phyloP scores from a whole-genome alignment of 92 coral and sea anemone genomes.

The Palythoa heliodiscus region DNA sequence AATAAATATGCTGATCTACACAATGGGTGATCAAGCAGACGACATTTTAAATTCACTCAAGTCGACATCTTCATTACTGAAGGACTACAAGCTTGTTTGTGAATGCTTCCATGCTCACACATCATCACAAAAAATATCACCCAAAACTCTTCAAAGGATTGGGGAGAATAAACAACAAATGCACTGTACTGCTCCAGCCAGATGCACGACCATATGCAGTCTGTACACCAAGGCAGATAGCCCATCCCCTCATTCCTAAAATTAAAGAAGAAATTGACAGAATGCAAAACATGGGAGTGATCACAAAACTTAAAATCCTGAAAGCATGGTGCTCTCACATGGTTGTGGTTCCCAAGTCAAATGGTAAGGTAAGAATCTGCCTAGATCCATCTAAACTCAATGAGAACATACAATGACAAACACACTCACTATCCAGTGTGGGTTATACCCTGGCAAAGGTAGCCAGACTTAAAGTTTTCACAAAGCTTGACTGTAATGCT shows the following conservation, averaged over 20 bases:
- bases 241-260: slow-evolving; percentile 21
- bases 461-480: no score
- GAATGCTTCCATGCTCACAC: no score
- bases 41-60: no score
- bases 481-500: no score
- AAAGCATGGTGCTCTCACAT: slow-evolving; percentile 26
- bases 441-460: no score
- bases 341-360: slow-evolving; percentile 34
- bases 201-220: slow-evolving; percentile 17
- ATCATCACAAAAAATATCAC: no score
- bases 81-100: no score
- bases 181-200: slow-evolving; percentile 16
- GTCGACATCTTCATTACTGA: no score
- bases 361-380: slow-evolving; percentile 29
- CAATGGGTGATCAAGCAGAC: no score
- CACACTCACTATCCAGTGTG: no score
- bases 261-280: not conserved
- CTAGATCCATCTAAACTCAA: slow-evolving; percentile 25
- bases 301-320: slow-evolving; percentile 20
- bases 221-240: slow-evolving; percentile 1
- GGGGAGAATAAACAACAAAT: slow-evolving; percentile 19
- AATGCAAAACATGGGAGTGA: slow-evolving; percentile 40
- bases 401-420: slow-evolving; percentile 1
- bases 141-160: slow-evolving; percentile 39
- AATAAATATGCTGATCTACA: no score